A percentile compares a stretch with the other conserved stretches of the same genome.
phyloP scores from a whole-genome alignment of 2,797 vertebrate species.

The Carapus acus region DNA sequence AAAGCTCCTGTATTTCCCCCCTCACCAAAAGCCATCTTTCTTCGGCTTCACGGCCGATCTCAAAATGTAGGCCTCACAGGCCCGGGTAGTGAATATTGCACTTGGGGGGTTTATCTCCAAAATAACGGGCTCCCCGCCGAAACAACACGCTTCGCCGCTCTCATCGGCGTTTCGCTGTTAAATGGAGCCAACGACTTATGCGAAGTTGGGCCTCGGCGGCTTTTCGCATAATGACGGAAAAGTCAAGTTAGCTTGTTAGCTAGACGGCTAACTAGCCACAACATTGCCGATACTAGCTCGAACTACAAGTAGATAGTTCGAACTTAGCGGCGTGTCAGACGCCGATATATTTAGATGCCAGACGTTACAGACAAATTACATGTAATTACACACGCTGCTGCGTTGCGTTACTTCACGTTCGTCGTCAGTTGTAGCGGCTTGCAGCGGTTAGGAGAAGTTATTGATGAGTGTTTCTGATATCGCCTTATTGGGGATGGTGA shows the following conservation, averaged over 20 bases:
- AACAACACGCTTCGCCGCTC: slow-evolving; percentile 28
- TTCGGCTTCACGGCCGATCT: slow-evolving; percentile 86
- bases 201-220: slow-evolving; percentile 20
- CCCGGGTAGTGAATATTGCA: slow-evolving; percentile 68
- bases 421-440: neutral
- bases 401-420: accelerated
- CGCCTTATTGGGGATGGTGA: slow-evolving; percentile 35
- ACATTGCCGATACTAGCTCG: slow-evolving; percentile 46
- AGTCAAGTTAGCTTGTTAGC: slow-evolving; percentile 66
- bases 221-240: slow-evolving; percentile 29
- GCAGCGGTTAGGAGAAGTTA: slow-evolving; percentile 52
- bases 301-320: slow-evolving; percentile 44
- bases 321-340: slow-evolving; percentile 35
- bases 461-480: slow-evolving; percentile 43
- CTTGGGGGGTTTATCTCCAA: slow-evolving; percentile 49
- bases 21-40: slow-evolving; percentile 86
- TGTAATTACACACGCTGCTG: accelerated
- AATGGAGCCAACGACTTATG: slow-evolving; percentile 14
- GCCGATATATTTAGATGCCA: slow-evolving; percentile 30
- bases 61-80: slow-evolving; percentile 96
- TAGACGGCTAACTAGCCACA: slow-evolving; percentile 60
- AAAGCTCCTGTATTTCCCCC: slow-evolving; percentile 69
- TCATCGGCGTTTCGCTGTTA: slow-evolving; percentile 6
- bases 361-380: neutral
- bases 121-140: slow-evolving; percentile 27